These are phyloP conservation scores for Drosophila anomelani DNA, from an alignment of 2,888 invertebrate species.

Conservation along the genomic window DNA sequence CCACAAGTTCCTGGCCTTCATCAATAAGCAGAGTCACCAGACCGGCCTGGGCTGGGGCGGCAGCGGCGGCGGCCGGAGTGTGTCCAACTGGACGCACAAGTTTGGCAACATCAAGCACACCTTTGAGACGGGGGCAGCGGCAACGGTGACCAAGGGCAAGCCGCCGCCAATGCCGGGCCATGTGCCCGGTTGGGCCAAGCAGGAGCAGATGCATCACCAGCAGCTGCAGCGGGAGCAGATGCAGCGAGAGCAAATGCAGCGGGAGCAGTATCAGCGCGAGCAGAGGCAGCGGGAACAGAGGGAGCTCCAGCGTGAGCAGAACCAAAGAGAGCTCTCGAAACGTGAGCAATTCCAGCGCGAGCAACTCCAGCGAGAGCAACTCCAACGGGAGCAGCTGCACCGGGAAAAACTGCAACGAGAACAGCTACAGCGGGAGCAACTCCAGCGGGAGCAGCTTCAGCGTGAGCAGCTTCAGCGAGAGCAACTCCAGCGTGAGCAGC, in stretches of 20 bases:
- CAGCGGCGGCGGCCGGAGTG: constrained; percentile 81
- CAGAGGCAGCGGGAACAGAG: constrained; percentile 79
- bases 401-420: constrained; percentile 68
- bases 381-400: constrained; percentile 52
- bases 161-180: constrained; percentile 84
- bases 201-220: constrained; percentile 83
- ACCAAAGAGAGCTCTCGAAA: too few species aligned
- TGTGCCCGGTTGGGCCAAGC: constrained; percentile 86
- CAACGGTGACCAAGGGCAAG: constrained; percentile 83
- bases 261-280: constrained; percentile 69
- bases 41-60: constrained; percentile 83
- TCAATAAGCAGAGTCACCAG: constrained; percentile 89
- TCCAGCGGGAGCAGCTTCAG: constrained; percentile 44
- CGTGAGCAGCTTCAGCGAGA: constrained; percentile 46
- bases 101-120: constrained; percentile 93
- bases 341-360: constrained; percentile 85
- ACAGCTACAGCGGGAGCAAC: constrained; percentile 78
- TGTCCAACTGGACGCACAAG: constrained; percentile 91
- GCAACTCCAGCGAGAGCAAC: constrained; percentile 31
- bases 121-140: constrained; percentile 87
- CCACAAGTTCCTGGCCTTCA: constrained; percentile 92
- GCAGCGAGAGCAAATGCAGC: constrained; percentile 53
- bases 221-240: constrained; percentile 45
- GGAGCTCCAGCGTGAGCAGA: constrained; percentile 79
- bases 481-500: constrained; percentile 33